Conservation (phyloP, 2,797 vertebrate genomes). For the Squalus acanthias region DNA sequence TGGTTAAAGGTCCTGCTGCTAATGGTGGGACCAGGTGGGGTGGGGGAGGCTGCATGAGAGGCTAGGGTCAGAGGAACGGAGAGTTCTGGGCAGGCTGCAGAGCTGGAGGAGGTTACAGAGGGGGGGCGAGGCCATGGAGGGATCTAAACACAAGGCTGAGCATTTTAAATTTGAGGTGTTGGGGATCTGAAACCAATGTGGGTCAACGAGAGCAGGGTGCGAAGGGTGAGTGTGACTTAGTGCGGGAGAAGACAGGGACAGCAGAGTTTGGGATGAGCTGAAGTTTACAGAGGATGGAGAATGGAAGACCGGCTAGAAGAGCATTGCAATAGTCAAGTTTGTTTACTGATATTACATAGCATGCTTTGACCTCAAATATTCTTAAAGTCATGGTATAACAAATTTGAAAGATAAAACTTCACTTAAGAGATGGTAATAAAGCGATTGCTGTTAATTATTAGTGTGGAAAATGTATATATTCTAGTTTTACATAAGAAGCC, state of each 20-base stretch:
- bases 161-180: too few relatives aligned
- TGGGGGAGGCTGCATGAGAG: too few relatives aligned
- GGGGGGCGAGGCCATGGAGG: too few relatives aligned
- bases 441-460: neutral
- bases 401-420: neutral
- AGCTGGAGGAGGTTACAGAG: too few relatives aligned
- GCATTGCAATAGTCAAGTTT: neutral
- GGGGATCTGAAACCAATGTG: too few relatives aligned
- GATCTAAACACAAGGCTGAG: too few relatives aligned
- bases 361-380: neutral
- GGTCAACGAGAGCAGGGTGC: too few relatives aligned
- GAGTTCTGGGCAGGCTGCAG: too few relatives aligned
- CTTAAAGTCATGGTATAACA: neutral
- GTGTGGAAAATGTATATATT: too few relatives aligned
- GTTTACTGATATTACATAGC: neutral
- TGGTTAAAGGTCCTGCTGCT: neutral
- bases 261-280: neutral
- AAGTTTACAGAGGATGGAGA: neutral
- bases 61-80: neutral
- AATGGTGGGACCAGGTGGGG: neutral
- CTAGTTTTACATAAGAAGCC: neutral
- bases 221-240: too few relatives aligned
- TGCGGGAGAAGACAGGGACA: neutral
- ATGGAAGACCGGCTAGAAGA: neutral
- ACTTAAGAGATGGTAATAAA: neutral